Base-by-base conservation (phyloP, 2,113 vertebrate species). In the Vimba vimba region DNA sequence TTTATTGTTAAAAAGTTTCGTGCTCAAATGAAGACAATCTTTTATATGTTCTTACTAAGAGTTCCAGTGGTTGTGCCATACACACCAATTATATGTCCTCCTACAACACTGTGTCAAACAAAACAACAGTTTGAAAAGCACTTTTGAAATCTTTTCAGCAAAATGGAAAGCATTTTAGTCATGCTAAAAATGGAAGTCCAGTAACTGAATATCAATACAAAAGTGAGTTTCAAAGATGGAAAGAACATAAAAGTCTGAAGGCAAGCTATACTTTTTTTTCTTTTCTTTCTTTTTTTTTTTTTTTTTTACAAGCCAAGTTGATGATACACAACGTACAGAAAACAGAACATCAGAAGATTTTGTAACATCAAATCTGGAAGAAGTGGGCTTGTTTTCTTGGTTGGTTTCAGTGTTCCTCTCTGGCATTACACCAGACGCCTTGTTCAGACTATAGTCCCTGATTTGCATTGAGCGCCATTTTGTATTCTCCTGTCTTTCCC, bases 21-120 rank as follows among this genome's bases (percentile, higher is more conserved):
- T 96, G 94, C 94, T 96, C 95, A 96, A 96, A 95, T 95, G 93
- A 95, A 95, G 95, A 95, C 94, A 95, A 95, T 95, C 94, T 94
- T 95, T 95, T 93, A 94, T 94, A 94, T 94, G 92, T 94, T 95
- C 91, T 93, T 94, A 93, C 93, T 94, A 94, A 94, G 92, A 95
- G 93, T 95, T 93, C 91, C 91, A 94, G 94, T 95, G 94, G 93
- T 94, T 95, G 94, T 95, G 94, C 94, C 94, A 95, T 94, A 96
- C 94, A 96, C 94, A 94, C 93, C 91, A 92, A 43, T 94, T 92
- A 92, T 93, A 94, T 94, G 93, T 92, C 93, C 90, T 94, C 91
- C 92, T 94, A 93, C 92, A 92, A 93, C 91, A 94, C 88, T 89
- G 93, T 94, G 94, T 94, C 91, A 95, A 94, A 95, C 94, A 91